Conservation (phyloP, 2,797 vertebrate genomes). For the Novumbra hubbsi region DNA sequence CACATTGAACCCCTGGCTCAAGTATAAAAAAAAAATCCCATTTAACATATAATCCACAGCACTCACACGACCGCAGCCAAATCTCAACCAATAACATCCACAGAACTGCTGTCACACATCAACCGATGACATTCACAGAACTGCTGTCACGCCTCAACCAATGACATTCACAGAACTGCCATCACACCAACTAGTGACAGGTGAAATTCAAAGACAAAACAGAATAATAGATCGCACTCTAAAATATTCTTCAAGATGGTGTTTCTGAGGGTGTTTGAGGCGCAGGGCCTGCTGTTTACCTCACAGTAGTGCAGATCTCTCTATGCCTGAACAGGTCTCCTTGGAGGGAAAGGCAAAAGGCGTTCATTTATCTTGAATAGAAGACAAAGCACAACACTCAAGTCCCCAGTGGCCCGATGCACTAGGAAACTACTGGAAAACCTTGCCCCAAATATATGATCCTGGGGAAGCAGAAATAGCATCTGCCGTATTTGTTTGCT, state of each 20-base stretch:
- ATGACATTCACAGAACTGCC: neutral
- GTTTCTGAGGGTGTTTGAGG: conserved; percentile 40
- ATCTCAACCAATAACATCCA: neutral
- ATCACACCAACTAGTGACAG: neutral
- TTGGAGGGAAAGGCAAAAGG: conserved; percentile 74
- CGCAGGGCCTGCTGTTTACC: conserved; percentile 58
- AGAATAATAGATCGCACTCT: neutral
- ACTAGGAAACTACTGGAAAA: conserved; percentile 71
- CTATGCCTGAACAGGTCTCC: conserved; percentile 60
- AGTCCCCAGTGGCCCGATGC: conserved; percentile 67
- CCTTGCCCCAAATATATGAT: conserved; percentile 80
- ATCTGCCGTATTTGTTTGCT: conserved; percentile 72
- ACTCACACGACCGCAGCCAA: too few relatives aligned
- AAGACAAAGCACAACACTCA: conserved; percentile 66
- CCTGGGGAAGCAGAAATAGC: conserved; percentile 74
- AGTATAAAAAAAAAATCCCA: too few relatives aligned
- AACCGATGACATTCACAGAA: neutral
- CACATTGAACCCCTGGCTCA: neutral
- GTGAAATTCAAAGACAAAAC: neutral
- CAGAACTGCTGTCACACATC: neutral
- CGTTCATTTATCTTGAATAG: conserved; percentile 74
- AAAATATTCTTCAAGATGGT: conserved; percentile 8
- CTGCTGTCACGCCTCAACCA: neutral
- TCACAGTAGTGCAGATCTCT: conserved; percentile 45
- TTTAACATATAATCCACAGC: neutral